Percentiles rank a stretch among this genome's conserved stretches.
phyloP scores from a whole-genome alignment of 2,113 vertebrate genomes.

The Sclerurus mexicanus region DNA sequence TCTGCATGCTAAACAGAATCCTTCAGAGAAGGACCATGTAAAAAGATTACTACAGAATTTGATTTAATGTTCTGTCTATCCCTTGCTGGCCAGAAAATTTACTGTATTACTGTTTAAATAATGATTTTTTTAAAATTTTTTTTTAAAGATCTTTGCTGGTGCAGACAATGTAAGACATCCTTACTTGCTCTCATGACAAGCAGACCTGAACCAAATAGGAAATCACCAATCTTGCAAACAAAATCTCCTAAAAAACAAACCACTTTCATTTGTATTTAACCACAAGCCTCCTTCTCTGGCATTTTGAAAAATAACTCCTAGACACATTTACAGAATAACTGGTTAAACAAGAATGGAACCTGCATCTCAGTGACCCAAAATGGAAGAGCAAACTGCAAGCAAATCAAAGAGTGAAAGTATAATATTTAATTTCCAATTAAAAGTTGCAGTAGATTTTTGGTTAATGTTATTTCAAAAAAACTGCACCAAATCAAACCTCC shows the following conservation, averaged over 20 bases:
- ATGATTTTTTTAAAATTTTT: not conserved
- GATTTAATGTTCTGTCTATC: not conserved
- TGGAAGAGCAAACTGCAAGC: not conserved
- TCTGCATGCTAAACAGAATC: not conserved
- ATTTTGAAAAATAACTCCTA: not conserved
- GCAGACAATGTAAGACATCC: not conserved
- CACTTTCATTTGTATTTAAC: not conserved
- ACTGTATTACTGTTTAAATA: not conserved
- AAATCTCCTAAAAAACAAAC: not conserved
- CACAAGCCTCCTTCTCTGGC: not conserved
- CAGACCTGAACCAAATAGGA: not conserved
- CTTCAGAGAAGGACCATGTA: not conserved
- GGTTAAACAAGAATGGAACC: not conserved
- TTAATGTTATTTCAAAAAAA: not conserved
- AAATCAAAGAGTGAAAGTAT: not conserved
- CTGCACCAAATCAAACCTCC: accelerated
- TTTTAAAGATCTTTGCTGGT: not conserved
- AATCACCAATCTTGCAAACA: not conserved
- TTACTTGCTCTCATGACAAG: not conserved
- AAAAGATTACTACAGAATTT: not conserved
- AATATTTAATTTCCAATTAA: not conserved
- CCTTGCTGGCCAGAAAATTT: not conserved
- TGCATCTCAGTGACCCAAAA: not conserved
- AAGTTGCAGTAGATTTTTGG: not conserved
- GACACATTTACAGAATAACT: not conserved